phyloP scores from a whole-genome alignment of 2,888 invertebrate genomes.

The Apoderus coryli region DNA sequence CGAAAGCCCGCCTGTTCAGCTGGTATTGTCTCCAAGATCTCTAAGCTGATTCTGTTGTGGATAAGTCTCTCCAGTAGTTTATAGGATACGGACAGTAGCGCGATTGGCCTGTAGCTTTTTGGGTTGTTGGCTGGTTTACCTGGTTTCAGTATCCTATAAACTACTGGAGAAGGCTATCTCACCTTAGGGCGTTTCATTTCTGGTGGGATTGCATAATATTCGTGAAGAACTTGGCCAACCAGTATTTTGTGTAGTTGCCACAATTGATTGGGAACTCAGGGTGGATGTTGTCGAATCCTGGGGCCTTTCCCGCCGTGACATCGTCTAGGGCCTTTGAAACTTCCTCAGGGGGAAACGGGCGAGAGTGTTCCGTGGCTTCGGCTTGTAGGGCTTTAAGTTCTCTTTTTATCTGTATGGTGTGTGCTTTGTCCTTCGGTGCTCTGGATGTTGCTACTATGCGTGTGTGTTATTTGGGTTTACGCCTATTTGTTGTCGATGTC shows the following conservation, averaged over 20 bases:
- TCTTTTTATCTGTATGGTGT: constrained; percentile 11
- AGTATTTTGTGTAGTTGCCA: constrained; percentile 4
- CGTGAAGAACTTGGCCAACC: too few species aligned
- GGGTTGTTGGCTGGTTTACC: constrained; percentile 3
- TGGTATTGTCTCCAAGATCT: constrained; percentile 9
- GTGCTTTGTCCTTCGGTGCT: constrained; percentile 9
- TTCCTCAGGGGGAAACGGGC: constrained; percentile 5
- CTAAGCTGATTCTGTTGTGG: constrained; percentile 4
- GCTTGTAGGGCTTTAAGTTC: constrained; percentile 6
- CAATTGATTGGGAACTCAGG: neutral
- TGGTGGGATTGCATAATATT: constrained; percentile 8
- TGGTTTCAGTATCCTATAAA: too few species aligned
- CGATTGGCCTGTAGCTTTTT: constrained; percentile 5
- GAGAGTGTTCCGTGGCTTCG: constrained; percentile 7
- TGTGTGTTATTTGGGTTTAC: too few species aligned
- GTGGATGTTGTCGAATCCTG: neutral
- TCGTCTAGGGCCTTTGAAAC: constrained; percentile 7
- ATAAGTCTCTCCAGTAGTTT: constrained; percentile 6
- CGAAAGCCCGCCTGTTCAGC: constrained; percentile 11
- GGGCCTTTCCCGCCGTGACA: constrained; percentile 6
- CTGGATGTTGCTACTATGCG: constrained; percentile 12
- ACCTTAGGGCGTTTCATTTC: too few species aligned
- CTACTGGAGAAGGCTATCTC: too few species aligned
- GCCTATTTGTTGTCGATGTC: constrained; percentile 5
- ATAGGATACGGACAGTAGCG: constrained; percentile 4